Base-by-base conservation (phyloP, 2,888 invertebrate species). In the Hirtodrosophila confusa region DNA sequence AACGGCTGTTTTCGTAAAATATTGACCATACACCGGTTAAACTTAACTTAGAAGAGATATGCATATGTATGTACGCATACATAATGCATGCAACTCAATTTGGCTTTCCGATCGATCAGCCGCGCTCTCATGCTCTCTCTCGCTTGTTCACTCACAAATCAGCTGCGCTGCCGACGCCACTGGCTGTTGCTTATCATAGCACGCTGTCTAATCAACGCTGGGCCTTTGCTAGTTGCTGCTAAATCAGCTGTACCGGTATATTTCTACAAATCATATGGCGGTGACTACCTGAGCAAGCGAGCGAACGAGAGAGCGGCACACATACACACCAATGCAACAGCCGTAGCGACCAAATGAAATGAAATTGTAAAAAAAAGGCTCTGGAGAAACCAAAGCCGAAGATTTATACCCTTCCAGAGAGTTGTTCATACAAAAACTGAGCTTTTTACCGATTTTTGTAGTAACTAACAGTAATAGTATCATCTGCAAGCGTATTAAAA, bases 181-280 rank as follows among this genome's bases (percentile, higher is more conserved):
- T 39, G 48, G 35, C 45, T 43, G 47, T 31, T 51, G 44, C 63
- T 72, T 72, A 75, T 77, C 77, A 49, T 44, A 43, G 33, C 53
- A 43, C 40, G 43, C 44, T 47, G 61, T 31, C 69, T 76, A 70
- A 73, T 80, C 78, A 78, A 75, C 69, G 55, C 60, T 63, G 47
- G 43, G 37, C 60, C 54, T 51, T 39, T 50, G 57, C 48, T 72
- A 82, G 80, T 74, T 77, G 78, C 71, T 82, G 24, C 58, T 64
- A 87, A 88, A 84, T 84, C 88, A 88, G 88, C 88, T 88, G 85
- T 88, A 85, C 85, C 88, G 85, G 85, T 80, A 78, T 61, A 68
- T 67, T 75, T 49, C 60, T 74, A 82, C 79, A 74, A 83, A 87
- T 82, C 84, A 84, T 86, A 83, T 83, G 83, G 60, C 62, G 31